A percentile compares a stretch with the other conserved stretches of the same genome.
Evolutionary conservation across 2,113 vertebrate genomes (phyloP).

Genomic region (Neotragus moschatus): DNA sequence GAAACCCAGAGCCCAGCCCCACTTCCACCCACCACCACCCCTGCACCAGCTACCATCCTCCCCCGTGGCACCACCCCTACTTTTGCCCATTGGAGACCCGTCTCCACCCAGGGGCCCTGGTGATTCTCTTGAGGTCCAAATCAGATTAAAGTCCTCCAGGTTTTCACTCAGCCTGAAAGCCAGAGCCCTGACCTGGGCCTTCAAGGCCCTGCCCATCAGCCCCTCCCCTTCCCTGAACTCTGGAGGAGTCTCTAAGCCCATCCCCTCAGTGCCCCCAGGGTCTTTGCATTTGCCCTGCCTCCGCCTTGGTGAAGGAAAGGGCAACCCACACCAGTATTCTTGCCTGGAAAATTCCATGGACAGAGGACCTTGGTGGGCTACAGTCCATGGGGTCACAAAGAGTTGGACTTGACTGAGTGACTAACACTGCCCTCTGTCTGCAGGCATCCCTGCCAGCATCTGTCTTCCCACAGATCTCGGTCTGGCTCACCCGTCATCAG

Average conservation of each 20-base stretch:
- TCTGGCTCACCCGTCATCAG: not conserved
- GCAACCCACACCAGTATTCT: not conserved
- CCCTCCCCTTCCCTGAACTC: not conserved
- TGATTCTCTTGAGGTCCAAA: not conserved
- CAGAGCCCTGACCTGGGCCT: not conserved
- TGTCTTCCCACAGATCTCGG: not conserved
- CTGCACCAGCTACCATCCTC: not conserved
- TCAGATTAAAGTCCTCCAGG: not conserved
- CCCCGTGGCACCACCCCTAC: not conserved
- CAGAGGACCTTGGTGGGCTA: not conserved
- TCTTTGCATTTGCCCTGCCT: not conserved
- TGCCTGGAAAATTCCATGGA: not conserved
- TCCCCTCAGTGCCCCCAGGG: not conserved
- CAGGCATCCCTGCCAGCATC: not conserved
- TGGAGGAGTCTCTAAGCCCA: not conserved
- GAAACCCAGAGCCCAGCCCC: not conserved
- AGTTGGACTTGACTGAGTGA: not conserved
- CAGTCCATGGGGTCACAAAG: not conserved
- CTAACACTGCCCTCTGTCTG: not conserved
- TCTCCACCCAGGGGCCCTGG: not conserved
- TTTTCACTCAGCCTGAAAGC: not conserved
- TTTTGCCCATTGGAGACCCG: not conserved
- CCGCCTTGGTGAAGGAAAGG: not conserved
- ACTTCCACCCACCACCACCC: not conserved
- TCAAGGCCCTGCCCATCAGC: not conserved